phyloP scores from a whole-genome alignment of 2,113 vertebrate genomes.

The Melanotaenia duboulayi region DNA sequence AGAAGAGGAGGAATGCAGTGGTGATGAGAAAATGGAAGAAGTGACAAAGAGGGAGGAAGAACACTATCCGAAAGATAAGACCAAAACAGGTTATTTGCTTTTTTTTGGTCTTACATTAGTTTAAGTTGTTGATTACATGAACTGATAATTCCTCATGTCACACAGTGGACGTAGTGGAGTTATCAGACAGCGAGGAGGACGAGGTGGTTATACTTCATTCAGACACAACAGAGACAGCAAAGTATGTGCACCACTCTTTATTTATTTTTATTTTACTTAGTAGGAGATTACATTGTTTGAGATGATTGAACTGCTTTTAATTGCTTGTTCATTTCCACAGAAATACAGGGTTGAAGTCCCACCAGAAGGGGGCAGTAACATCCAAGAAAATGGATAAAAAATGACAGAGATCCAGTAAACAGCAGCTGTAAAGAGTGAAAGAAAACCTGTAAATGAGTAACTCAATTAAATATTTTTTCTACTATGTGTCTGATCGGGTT shows the following conservation, averaged over 20 bases:
- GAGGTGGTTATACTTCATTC: slow-evolving; percentile 92
- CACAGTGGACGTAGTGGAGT: slow-evolving; percentile 86
- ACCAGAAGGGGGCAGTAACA: slow-evolving; percentile 58
- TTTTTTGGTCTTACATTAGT: neutral
- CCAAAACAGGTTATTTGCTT: slow-evolving; percentile 36
- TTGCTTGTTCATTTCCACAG: slow-evolving; percentile 5
- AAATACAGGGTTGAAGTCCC: slow-evolving; percentile 23
- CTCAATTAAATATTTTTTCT: slow-evolving; percentile 3
- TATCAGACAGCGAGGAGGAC: slow-evolving; percentile 96
- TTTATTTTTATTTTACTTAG: neutral
- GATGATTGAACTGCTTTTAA: neutral
- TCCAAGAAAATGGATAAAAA: slow-evolving; percentile 62
- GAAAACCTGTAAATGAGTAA: neutral
- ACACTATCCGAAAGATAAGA: slow-evolving; percentile 34
- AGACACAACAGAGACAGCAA: slow-evolving; percentile 72
- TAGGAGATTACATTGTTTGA: neutral
- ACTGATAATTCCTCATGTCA: neutral
- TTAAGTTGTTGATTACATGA: neutral
- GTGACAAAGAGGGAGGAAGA: slow-evolving; percentile 51
- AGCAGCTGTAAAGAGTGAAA: neutral
- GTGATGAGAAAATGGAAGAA: slow-evolving; percentile 56
- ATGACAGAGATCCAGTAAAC: slow-evolving; percentile 1
- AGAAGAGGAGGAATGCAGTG: slow-evolving; percentile 35
- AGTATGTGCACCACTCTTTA: slow-evolving; percentile 72
- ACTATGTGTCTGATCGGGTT: neutral